Evolutionary conservation across 2,113 vertebrate genomes (phyloP).

Genomic region (Cochlearius cochlearius): DNA sequence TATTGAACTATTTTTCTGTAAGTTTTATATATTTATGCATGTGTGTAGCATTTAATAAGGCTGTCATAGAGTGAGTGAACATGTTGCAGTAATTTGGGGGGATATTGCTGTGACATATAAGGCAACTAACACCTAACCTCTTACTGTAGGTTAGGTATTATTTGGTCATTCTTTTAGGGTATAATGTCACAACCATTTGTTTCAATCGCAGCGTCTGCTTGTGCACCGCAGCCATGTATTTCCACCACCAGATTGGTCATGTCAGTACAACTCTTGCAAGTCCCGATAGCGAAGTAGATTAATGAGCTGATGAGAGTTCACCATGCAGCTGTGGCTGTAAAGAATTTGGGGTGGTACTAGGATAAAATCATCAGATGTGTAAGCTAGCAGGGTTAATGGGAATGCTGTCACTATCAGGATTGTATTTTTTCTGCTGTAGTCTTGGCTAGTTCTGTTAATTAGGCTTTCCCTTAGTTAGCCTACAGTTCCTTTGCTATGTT

Average conservation of each 20-base stretch:
- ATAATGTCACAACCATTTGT: background rate
- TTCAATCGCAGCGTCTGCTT: background rate
- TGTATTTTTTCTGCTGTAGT: too few species aligned
- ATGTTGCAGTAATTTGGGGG: background rate
- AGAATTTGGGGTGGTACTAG: background rate
- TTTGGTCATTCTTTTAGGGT: background rate
- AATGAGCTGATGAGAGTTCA: background rate
- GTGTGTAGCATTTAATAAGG: background rate
- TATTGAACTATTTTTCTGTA: background rate
- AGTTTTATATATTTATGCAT: background rate
- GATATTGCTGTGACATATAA: background rate
- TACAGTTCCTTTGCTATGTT: background rate
- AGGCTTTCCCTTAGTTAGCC: background rate
- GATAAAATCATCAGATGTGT: background rate
- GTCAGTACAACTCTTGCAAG: background rate
- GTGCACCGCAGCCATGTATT: accelerated
- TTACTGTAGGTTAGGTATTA: background rate
- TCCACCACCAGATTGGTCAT: accelerated
- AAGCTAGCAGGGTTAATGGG: background rate
- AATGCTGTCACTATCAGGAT: too few species aligned
- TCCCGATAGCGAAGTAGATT: accelerated
- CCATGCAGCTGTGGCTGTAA: accelerated
- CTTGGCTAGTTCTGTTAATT: background rate
- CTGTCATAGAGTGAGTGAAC: background rate
- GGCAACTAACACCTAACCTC: background rate